Conservation (phyloP, 2,888 invertebrate species). For the Cheilosia scutellata region DNA sequence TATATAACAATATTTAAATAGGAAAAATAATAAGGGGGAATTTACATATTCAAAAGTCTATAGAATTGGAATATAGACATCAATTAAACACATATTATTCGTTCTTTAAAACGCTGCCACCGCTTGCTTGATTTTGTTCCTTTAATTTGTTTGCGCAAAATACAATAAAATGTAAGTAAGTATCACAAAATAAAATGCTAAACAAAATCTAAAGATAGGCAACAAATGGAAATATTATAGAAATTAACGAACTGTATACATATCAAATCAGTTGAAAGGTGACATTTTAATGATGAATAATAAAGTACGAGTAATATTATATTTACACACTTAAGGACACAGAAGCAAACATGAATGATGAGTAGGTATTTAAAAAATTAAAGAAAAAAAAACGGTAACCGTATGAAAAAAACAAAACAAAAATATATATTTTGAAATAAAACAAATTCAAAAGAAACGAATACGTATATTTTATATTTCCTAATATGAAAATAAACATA, state of each 20-base stretch:
- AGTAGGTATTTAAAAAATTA: conserved; percentile 42
- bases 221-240: conserved; percentile 32
- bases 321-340: conserved; percentile 51
- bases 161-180: conserved; percentile 3
- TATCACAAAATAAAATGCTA: conserved; percentile 16
- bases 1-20: not conserved
- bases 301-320: conserved; percentile 48
- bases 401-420: not conserved
- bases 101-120: conserved; percentile 32
- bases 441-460: conserved; percentile 20
- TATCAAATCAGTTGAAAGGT: conserved; percentile 78
- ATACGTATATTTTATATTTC: conserved; percentile 18
- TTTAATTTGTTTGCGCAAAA: conserved; percentile 17
- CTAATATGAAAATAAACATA: not conserved
- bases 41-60: conserved; percentile 40
- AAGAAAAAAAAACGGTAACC: not conserved
- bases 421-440: conserved; percentile 30
- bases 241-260: conserved; percentile 79
- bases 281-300: conserved; percentile 61
- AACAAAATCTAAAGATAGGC: conserved; percentile 4
- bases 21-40: conserved; percentile 17
- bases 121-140: conserved; percentile 41
- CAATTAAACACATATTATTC: conserved; percentile 23
- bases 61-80: conserved; percentile 40
- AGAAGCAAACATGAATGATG: conserved; percentile 27